Evolutionary conservation across 2,113 vertebrate genomes (phyloP), one percentile per base, ranked within the genome.

Genomic region (Andinoacara biseriatus): DNA sequence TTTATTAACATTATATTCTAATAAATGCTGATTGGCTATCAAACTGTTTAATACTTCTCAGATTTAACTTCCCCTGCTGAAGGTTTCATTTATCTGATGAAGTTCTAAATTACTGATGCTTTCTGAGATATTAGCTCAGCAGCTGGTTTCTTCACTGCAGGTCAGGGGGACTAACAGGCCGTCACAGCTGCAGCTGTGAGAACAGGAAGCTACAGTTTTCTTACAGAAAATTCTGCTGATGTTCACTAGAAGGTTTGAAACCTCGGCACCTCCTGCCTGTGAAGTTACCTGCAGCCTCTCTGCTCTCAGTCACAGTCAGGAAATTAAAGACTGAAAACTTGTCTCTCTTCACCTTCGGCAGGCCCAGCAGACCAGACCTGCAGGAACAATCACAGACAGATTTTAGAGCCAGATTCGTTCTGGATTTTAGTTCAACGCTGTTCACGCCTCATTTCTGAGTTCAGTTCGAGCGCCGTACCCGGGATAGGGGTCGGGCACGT

Each of bases 291-390:
- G 87, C 1, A 0, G 22, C 9, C 10, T 87, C 74, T 52, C 43
- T n/a, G 82, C 46, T 75, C n/a, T 97, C 96, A 0, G 95, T 6
- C 35, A 98, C 13, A 0, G 95, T 96, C 91, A 99, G 92, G 91
- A 99, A 99, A 94, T 98, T 99, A 86, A 99, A 99, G 54, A 99
- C 97, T 0, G 98, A 99, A 81, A 97, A 99, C 83, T 97, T 99
- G 89, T 99, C 98, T 62, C 97, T 96, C 95, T 98, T 99, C 83
- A 99, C 96, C 93, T 97, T 97, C 5, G 97, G 97, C 74, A 99
- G 89, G 14, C 98, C 98, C 58, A 97, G 95, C 43, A 96, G 2
- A 7, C 95, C 93, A 2, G 96, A 98, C 77, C 98, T 99, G 94
- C 0, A 74, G 54, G 7, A 75, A 11, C 15, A 80, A 93, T 74